Base-by-base conservation (phyloP, 1,140 invertebrate genomes). In the Lepidurus couesii region DNA sequence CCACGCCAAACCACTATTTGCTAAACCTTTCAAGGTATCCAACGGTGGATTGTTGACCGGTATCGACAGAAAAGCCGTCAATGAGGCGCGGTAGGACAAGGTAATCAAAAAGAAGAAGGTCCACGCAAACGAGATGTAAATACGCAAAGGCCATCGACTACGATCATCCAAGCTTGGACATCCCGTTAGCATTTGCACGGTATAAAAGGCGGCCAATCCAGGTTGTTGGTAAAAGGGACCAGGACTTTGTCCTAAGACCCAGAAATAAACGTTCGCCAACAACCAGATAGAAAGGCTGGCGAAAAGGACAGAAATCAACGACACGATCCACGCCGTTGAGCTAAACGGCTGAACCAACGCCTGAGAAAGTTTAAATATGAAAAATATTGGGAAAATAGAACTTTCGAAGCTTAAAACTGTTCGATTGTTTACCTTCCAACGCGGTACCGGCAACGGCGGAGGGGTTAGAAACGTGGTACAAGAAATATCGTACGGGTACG, bases 401-500 rank as follows among this genome's bases (percentile, higher is more conserved):
- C 80, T 80, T 47, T 77, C 77, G 43, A 81, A 78, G 43, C 81
- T 80, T 7, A 81, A 24, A n/a, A 74, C 47, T 45, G 80, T 81
- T 77, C 79, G 80, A 44, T 81, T 81, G 45, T 81, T 78, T 44
- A 79, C 75, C 74, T 81, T 78, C 78, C 78, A 80, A n/a, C 80
- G 80, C 10, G 80, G 76, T 34, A 73, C 78, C 21, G 73, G 9
- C 21, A 75, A 34, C 8, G 74, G 53, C 9, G 77, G 8, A 7
- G 76, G 77, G 26, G 76, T 79, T 10, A 79, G 42, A 42, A 80
- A 80, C 8, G 75, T 76, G 0, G 74, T 79, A 34, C 65, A 74
- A 5, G 65, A 76, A 10, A 76, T 75, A 10, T 76, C 53, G 78
- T 76, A 79, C 16, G 53, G 75, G 42, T 79, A 79, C 16, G 45